A percentile compares a stretch with the other conserved stretches of the same genome.
Conservation (phyloP, 2,797 vertebrate genomes). For the Sebastes steindachneri region DNA sequence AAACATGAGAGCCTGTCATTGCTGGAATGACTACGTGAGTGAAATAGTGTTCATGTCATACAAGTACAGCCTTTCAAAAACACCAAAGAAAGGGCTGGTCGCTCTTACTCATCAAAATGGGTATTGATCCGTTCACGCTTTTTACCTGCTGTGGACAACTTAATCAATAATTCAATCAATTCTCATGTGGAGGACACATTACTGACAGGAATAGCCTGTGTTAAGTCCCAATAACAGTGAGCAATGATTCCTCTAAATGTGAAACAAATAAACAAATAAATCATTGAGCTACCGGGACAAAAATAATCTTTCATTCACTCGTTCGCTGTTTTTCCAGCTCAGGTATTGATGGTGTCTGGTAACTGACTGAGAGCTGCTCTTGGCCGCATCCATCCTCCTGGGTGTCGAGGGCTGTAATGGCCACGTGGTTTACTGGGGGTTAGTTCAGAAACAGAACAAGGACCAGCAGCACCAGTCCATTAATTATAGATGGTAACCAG, state of each 20-base stretch:
- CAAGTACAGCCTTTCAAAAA: conserved; percentile 38
- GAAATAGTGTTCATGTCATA: conserved; percentile 25
- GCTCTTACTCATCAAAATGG: conserved; percentile 65
- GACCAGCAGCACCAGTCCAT: conserved; percentile 70
- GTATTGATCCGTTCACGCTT: conserved; percentile 69
- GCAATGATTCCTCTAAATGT: conserved; percentile 46
- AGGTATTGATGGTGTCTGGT: conserved; percentile 43
- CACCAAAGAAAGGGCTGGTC: conserved; percentile 32
- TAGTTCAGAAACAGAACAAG: conserved; percentile 61
- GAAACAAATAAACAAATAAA: conserved; percentile 46
- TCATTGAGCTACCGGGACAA: conserved; percentile 26
- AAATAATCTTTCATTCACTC: conserved; percentile 43
- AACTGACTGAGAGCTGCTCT: conserved; percentile 23
- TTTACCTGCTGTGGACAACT: conserved; percentile 67
- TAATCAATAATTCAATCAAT: conserved; percentile 74
- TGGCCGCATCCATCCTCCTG: conserved; percentile 30
- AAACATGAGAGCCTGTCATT: background rate
- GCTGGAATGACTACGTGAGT: background rate
- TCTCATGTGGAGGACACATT: conserved; percentile 61
- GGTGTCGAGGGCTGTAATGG: conserved; percentile 55
- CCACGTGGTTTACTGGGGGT: conserved; percentile 49
- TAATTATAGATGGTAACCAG: conserved; percentile 75
- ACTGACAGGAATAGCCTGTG: conserved; percentile 57
- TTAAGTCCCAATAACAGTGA: conserved; percentile 17
- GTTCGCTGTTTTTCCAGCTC: conserved; percentile 19